phyloP scores from a whole-genome alignment of 2,797 vertebrate species.

The Trachops cirrhosus region DNA sequence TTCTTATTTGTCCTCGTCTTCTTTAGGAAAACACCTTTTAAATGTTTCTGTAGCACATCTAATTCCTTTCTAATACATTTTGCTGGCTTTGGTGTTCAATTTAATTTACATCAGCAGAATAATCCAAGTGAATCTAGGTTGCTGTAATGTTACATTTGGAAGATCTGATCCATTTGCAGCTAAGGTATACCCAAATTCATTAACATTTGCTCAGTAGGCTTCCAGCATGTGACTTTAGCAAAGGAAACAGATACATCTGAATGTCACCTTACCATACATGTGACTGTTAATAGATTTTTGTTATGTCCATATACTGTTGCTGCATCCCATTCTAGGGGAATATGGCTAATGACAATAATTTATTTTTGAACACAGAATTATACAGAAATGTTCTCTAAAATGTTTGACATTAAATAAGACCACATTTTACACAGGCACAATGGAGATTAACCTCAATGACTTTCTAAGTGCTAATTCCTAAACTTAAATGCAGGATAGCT shows the following conservation, averaged over 20 bases:
- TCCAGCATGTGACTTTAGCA: slow-evolving; percentile 64
- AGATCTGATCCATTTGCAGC: slow-evolving; percentile 68
- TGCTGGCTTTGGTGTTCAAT: slow-evolving; percentile 58
- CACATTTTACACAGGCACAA: slow-evolving; percentile 27
- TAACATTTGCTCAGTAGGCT: slow-evolving; percentile 68
- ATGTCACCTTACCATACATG: slow-evolving; percentile 63
- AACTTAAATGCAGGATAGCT: slow-evolving; percentile 41
- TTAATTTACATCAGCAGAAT: slow-evolving; percentile 72
- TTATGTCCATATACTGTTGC: slow-evolving; percentile 61
- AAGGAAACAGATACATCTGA: slow-evolving; percentile 68
- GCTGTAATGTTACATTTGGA: slow-evolving; percentile 66
- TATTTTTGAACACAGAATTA: slow-evolving; percentile 58
- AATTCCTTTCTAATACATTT: slow-evolving; percentile 64
- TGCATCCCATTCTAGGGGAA: slow-evolving; percentile 40
- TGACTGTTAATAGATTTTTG: slow-evolving; percentile 63
- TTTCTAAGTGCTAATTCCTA: slow-evolving; percentile 64
- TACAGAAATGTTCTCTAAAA: slow-evolving; percentile 52
- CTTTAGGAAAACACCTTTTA: slow-evolving; percentile 38
- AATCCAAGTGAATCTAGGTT: slow-evolving; percentile 75
- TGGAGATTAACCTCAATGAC: slow-evolving; percentile 53
- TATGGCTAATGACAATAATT: slow-evolving; percentile 50
- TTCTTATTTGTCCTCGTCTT: neutral
- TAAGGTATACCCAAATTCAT: slow-evolving; percentile 65
- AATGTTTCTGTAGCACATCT: slow-evolving; percentile 37
- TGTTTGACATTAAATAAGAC: slow-evolving; percentile 50